phyloP scores from a whole-genome alignment of 2,797 vertebrate genomes.

The Siniperca scherzeri region DNA sequence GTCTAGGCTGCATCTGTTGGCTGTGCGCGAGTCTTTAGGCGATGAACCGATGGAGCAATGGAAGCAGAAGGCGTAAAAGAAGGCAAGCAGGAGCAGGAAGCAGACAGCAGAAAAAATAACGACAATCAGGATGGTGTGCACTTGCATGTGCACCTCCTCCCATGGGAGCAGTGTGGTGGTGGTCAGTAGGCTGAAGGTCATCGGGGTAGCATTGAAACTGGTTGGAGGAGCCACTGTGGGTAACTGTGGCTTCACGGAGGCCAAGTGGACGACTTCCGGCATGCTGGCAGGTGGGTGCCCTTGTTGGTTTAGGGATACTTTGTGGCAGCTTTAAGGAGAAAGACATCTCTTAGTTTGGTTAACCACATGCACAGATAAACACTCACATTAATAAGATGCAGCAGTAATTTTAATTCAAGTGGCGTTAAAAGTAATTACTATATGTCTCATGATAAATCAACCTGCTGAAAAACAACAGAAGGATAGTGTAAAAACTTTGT shows the following conservation, averaged over 20 bases:
- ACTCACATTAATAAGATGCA: background rate
- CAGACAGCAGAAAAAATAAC: slow-evolving; percentile 83
- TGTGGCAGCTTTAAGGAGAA: slow-evolving; percentile 10
- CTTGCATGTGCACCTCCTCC: slow-evolving; percentile 65
- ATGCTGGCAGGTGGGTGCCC: slow-evolving; percentile 43
- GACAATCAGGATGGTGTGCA: slow-evolving; percentile 78
- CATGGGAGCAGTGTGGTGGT: slow-evolving; percentile 42
- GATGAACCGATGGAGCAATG: slow-evolving; percentile 74
- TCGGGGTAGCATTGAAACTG: slow-evolving; percentile 2
- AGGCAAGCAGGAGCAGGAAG: slow-evolving; percentile 82
- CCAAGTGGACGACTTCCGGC: slow-evolving; percentile 47
- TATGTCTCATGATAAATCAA: background rate
- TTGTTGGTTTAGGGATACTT: background rate
- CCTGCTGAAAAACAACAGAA: slow-evolving; percentile 4
- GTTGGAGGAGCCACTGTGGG: slow-evolving; percentile 31
- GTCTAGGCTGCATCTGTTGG: slow-evolving; percentile 66
- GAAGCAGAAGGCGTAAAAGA: slow-evolving; percentile 84
- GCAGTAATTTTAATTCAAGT: background rate
- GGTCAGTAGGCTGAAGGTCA: slow-evolving; percentile 19
- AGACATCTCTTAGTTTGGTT: background rate
- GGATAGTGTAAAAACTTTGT: background rate
- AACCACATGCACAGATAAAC: background rate
- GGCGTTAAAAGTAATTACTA: background rate
- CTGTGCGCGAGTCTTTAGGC: slow-evolving; percentile 55
- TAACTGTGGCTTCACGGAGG: slow-evolving; percentile 40